Percentiles rank a stretch among this genome's conserved stretches.
phyloP scores from a whole-genome alignment of 2,113 vertebrate species.

The Chiloscyllium plagiosum region DNA sequence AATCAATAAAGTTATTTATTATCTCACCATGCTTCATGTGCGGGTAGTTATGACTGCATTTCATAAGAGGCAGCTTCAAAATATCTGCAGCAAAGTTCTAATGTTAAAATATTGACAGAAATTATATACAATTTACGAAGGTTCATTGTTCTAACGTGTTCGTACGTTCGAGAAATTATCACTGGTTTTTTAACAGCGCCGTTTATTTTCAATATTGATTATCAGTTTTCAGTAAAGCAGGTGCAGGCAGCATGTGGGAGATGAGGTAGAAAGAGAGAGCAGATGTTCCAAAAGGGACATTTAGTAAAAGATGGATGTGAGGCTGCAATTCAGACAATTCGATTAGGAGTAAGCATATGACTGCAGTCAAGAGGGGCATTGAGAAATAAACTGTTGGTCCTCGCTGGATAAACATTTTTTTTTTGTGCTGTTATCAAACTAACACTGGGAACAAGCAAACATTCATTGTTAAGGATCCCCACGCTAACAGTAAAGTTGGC shows the following conservation, averaged over 20 bases:
- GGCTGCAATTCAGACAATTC: background rate
- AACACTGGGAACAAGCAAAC: background rate
- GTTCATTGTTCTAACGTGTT: background rate
- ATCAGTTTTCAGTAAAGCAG: background rate
- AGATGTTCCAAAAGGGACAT: background rate
- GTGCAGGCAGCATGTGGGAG: background rate
- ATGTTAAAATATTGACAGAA: conserved; percentile 1
- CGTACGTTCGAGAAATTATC: background rate
- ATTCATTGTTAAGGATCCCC: background rate
- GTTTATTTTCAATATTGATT: conserved; percentile 18
- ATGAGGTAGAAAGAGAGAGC: background rate
- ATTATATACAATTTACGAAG: background rate
- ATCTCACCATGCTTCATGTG: background rate
- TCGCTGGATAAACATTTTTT: background rate
- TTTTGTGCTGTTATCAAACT: background rate
- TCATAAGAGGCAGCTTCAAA: background rate
- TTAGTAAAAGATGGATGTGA: background rate
- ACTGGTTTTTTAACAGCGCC: background rate
- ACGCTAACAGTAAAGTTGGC: background rate
- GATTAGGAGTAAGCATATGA: background rate
- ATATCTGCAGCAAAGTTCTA: background rate
- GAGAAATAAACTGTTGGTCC: background rate
- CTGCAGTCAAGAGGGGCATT: background rate
- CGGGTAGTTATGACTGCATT: background rate
- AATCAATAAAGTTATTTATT: conserved; percentile 28